These are phyloP conservation scores for Calyptomena viridis DNA, from an alignment of 2,113 vertebrate genomes.

Conservation along the genomic window DNA sequence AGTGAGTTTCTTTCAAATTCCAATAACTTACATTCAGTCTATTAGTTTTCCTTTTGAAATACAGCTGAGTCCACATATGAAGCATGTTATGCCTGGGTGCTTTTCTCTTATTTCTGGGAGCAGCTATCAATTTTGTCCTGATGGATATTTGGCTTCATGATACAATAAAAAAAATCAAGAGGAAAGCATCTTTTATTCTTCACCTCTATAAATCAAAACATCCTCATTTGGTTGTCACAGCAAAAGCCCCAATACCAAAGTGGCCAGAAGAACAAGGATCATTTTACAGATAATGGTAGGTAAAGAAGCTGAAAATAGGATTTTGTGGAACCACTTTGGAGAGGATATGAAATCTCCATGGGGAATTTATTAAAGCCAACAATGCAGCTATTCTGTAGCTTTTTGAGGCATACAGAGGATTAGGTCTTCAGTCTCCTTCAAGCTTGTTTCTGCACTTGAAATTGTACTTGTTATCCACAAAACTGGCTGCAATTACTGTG, in stretches of 20 bases:
- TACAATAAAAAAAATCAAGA: constrained; percentile 42
- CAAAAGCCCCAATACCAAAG: constrained; percentile 42
- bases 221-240: constrained; percentile 12
- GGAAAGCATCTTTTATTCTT: constrained; percentile 58
- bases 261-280: constrained; percentile 8
- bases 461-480: constrained; percentile 24
- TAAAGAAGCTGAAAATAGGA: constrained; percentile 56
- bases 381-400: neutral
- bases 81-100: neutral
- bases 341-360: neutral
- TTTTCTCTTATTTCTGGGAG: constrained; percentile 53
- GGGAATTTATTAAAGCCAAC: constrained; percentile 6
- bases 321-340: constrained; percentile 53
- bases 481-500: constrained; percentile 27
- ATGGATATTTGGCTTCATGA: constrained; percentile 44
- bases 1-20: constrained; percentile 14
- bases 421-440: constrained; percentile 1
- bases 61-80: constrained; percentile 3
- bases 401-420: constrained; percentile 12
- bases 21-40: neutral
- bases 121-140: constrained; percentile 61
- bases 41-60: constrained; percentile 42
- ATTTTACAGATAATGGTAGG: constrained; percentile 41
- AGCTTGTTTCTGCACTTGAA: neutral
- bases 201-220: constrained; percentile 57